Evolutionary conservation across 2,113 vertebrate genomes (phyloP), one percentile per base, ranked within the genome.

Genomic region (Pseudorhombus dupliciocellatus): DNA sequence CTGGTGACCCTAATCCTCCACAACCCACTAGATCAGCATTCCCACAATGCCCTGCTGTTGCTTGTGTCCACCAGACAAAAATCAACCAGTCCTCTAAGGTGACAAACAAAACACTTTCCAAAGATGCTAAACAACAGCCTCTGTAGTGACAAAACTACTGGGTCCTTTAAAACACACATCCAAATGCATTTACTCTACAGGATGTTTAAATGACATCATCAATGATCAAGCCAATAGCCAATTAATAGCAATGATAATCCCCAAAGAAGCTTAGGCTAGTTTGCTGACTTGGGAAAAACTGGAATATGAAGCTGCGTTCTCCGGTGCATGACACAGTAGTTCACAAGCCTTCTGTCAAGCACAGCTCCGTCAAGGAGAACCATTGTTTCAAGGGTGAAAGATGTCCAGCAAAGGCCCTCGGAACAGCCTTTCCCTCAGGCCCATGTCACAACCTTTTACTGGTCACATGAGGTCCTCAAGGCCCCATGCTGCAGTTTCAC

Each of bases 1-100:
- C 62, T 46, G 74, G 73, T 92, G 90, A 88, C 87, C 89, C 82
- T 90, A 92, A 92, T 92, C 89, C 84, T 81, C 57, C 57, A 65
- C 64, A 81, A 86, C 75, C 63, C 67, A 81, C 82, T 87, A 75
- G 77, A 84, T 90, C 87, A 91, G 89, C 90, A 84, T 62, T 86
- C 85, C 73, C 85, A 82, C 73, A 87, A 85, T 75, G 64, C 83
- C 56, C 53, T 58, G 70, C 71, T 21, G 50, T 75, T 75, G 73
- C 50, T 61, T 65, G 58, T 70, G 81, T 58, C 79, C 70, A 56
- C 76, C 55, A 81, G 81, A 86, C 80, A 79, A 79, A 71, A 79
- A 90, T 82, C 78, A 73, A 61, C 53, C 61, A 59, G 16, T 21
- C 44, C 73, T 76, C 75, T 70, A 61, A 80, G 72, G 44, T 73